Base-by-base conservation (phyloP, 2,797 vertebrate species). In the Malacoctenus gilli region DNA sequence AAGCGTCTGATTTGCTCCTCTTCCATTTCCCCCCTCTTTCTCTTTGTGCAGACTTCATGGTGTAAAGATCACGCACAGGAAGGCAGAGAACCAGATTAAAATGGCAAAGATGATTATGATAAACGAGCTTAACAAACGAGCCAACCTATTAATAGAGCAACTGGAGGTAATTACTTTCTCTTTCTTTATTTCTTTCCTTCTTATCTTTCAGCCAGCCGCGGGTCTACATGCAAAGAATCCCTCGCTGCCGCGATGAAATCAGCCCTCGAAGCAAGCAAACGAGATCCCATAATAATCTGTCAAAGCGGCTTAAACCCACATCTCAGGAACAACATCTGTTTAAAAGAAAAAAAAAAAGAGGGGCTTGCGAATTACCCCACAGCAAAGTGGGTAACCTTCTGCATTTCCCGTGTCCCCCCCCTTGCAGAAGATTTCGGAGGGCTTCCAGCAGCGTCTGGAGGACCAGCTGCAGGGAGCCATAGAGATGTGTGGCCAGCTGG, bases 61-160 rank as follows among this genome's bases (percentile, higher is more conserved):
- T 80, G 91, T 98, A 71, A 98, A 97, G 71, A 92, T 96, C 83
- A 92, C 95, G 54, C 93, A 97, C 73, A 93, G 92, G 87, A 99
- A 95, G 79, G 93, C 96, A 65, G 96, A 98, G 92, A 98, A 95
- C 90, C 96, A 99, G 90, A 98, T 99, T 86, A 98, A 98, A 94
- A 96, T 95, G 94, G 95, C 96, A 79, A 97, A 97, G 89, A 95
- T 98, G 96, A 92, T 98, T 88, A 94, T 99, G 90, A 94, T 97
- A 87, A 98, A 94, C 73, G 96, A 99, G 89, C 91, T 99, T 82
- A 97, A 96, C 92, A 98, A 98, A 89, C 92, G 97, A 90, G 92
- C 94, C 80, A 97, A 94, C 76, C 91, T 93, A 83, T 95, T 98
- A 87, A 95, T 98, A 91, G 96, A 98, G 84, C 94, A 99, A 88